These are phyloP conservation scores for Spodoptera littoralis DNA, from an alignment of 2,888 invertebrate species.

Conservation along the genomic window DNA sequence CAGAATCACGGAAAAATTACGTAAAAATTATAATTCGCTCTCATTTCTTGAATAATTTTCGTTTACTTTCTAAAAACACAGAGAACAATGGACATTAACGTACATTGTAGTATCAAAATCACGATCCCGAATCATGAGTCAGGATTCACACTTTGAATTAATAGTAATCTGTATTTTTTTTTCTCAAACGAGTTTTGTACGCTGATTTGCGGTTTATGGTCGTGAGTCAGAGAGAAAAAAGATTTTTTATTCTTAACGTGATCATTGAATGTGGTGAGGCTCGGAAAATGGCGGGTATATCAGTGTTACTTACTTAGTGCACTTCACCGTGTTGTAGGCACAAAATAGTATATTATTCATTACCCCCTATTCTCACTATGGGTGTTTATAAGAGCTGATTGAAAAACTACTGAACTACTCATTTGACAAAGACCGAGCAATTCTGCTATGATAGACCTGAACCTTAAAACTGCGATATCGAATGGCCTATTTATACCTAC, in stretches of 20 bases:
- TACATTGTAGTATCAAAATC: conserved; percentile 58
- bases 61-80: conserved; percentile 56
- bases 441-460: no score
- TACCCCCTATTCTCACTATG: no score
- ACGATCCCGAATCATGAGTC: conserved; percentile 57
- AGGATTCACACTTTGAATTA: conserved; percentile 62
- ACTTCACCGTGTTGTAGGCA: no score
- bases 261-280: conserved; percentile 32
- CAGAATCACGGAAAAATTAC: conserved; percentile 33
- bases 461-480: no score
- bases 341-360: no score
- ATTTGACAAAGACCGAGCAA: no score
- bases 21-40: conserved; percentile 46
- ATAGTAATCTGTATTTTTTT: conserved; percentile 55
- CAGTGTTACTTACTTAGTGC: no score
- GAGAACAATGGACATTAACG: conserved; percentile 53
- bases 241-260: conserved; percentile 36
- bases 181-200: conserved; percentile 72
- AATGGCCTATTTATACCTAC: no score
- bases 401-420: no score
- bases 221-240: conserved; percentile 71
- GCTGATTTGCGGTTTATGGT: conserved; percentile 71
- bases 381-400: no score
- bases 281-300: conserved; percentile 16
- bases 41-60: conserved; percentile 31